A percentile compares a stretch with the other conserved stretches of the same genome.
phyloP scores from a whole-genome alignment of 2,888 invertebrate genomes.

The Unio delphinus region DNA sequence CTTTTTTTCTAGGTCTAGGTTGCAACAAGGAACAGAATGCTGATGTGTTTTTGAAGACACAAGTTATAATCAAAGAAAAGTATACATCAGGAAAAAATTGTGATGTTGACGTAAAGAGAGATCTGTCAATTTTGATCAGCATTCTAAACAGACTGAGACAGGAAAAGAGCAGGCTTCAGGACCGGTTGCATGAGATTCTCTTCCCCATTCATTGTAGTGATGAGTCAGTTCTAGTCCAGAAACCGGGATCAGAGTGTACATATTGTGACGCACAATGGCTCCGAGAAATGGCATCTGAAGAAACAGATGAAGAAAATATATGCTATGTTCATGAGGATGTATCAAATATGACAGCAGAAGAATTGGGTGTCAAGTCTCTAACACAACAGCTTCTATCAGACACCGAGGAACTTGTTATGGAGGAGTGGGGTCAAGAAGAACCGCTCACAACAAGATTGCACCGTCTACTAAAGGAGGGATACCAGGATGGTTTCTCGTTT shows the following conservation, averaged over 20 bases:
- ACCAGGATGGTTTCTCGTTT: conserved; percentile 60
- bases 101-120: neutral
- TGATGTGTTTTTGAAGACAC: neutral
- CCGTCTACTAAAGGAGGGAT: conserved; percentile 44
- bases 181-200: conserved; percentile 3
- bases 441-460: conserved; percentile 52
- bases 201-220: conserved; percentile 11
- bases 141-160: conserved; percentile 17
- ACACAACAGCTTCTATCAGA: conserved; percentile 46
- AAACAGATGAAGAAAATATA: conserved; percentile 21
- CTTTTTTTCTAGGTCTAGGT: conserved; percentile 12
- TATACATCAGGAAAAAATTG: conserved; percentile 2
- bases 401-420: conserved; percentile 28
- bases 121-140: conserved; percentile 5
- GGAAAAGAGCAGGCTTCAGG: conserved; percentile 4
- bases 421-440: conserved; percentile 56
- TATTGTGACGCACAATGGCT: conserved; percentile 23
- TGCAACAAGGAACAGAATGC: conserved; percentile 12
- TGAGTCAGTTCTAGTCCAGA: too few relatives aligned
- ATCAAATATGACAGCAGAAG: conserved; percentile 40
- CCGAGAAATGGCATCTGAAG: conserved; percentile 6
- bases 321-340: conserved; percentile 43
- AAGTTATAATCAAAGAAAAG: conserved; percentile 6
- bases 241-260: conserved; percentile 12
- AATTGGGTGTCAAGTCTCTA: conserved; percentile 48